Percentiles rank a stretch among this genome's conserved stretches.
Conservation (phyloP, 2,888 invertebrate species). For the Poecilus cupreus region DNA sequence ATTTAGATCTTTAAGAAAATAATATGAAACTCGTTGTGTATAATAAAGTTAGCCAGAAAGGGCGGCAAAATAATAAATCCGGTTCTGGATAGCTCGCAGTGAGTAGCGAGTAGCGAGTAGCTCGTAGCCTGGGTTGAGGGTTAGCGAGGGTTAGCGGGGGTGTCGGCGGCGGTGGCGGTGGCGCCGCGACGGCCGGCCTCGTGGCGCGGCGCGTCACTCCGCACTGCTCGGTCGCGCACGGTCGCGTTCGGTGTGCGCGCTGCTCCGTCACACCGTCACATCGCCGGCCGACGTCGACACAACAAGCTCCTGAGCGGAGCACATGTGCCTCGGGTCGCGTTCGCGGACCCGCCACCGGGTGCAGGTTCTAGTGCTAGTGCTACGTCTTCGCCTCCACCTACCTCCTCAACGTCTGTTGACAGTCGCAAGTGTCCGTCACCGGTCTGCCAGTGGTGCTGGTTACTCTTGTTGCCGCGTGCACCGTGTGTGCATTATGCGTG, state of each 20-base stretch:
- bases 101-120: conserved; percentile 30
- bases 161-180: conserved; percentile 67
- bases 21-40: background rate
- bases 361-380: conserved; percentile 26
- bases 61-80: conserved; percentile 38
- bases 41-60: background rate
- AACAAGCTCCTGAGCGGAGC: conserved; percentile 25
- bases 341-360: background rate
- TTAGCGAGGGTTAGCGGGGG: conserved; percentile 64
- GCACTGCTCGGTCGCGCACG: conserved; percentile 69
- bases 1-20: background rate
- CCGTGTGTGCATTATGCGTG: conserved; percentile 28
- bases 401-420: background rate
- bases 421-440: too few species aligned
- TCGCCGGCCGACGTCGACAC: background rate
- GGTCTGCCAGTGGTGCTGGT: background rate
- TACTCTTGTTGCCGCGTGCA: background rate
- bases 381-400: background rate
- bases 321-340: conserved; percentile 56
- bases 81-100: conserved; percentile 34
- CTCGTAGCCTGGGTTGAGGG: background rate
- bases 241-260: conserved; percentile 66
- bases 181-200: conserved; percentile 70
- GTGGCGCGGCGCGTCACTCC: conserved; percentile 67
- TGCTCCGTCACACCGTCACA: conserved; percentile 22